phyloP scores from a whole-genome alignment of 1,140 invertebrate genomes.

The Monomorium pharaonis region DNA sequence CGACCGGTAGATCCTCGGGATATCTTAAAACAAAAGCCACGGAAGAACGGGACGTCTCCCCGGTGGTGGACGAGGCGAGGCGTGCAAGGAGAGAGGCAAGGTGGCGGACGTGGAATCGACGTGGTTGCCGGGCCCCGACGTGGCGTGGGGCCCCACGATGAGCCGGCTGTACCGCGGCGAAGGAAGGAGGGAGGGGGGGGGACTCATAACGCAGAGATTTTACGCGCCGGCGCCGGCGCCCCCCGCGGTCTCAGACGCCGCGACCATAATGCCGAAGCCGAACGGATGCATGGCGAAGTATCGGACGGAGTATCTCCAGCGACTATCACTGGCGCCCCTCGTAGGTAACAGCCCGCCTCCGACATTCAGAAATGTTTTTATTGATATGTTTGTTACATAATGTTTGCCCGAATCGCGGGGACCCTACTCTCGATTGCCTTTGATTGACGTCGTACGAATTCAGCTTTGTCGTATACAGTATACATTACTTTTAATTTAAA shows the following conservation, averaged over 20 bases:
- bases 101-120: conserved; percentile 64
- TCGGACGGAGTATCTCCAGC: conserved; percentile 56
- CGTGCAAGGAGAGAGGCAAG: conserved; percentile 55
- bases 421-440: conserved; percentile 9
- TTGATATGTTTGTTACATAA: conserved; percentile 68
- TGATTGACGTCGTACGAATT: neutral
- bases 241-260: conserved; percentile 85
- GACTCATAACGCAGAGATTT: conserved; percentile 83
- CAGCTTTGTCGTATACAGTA: neutral
- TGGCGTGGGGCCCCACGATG: conserved; percentile 60
- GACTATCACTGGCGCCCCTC: conserved; percentile 72
- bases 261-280: conserved; percentile 80
- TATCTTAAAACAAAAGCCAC: conserved; percentile 83
- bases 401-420: conserved; percentile 48
- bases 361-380: conserved; percentile 65
- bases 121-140: conserved; percentile 52
- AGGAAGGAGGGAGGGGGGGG: too few relatives aligned
- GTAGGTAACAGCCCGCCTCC: neutral
- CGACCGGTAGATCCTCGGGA: conserved; percentile 74
- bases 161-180: conserved; percentile 34
- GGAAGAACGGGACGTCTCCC: conserved; percentile 74
- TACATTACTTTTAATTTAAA: neutral
- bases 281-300: conserved; percentile 50
- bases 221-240: conserved; percentile 85
- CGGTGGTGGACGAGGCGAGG: conserved; percentile 69